Percentiles rank a stretch among this genome's conserved stretches.
These are phyloP conservation scores for Smutsia gigantea DNA, from an alignment of 2,797 vertebrate genomes.

Conservation along the genomic window DNA sequence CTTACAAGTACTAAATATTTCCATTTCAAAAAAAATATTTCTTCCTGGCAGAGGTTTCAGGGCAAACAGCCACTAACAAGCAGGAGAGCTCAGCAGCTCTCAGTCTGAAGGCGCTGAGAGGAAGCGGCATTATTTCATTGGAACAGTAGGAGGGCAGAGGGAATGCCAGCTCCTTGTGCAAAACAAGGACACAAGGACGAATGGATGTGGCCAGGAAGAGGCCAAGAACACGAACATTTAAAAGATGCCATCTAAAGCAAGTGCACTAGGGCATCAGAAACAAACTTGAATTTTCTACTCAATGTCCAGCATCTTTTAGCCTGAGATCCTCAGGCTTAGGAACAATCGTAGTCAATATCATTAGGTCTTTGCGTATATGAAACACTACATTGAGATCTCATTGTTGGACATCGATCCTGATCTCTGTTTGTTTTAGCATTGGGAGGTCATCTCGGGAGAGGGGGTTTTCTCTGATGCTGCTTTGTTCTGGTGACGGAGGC, in stretches of 20 bases:
- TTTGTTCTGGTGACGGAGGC: not conserved
- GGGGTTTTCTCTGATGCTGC: not conserved
- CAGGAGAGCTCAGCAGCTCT: not conserved
- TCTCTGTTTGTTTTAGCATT: not conserved
- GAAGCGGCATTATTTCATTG: not conserved
- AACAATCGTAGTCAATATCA: not conserved
- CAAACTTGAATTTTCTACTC: not conserved
- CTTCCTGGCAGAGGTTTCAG: not conserved
- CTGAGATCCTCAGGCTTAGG: not conserved
- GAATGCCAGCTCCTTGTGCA: not conserved
- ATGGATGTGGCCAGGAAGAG: not conserved
- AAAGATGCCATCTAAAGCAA: not conserved
- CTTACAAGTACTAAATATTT: not conserved
- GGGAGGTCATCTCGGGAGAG: too few species aligned
- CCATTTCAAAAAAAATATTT: not conserved
- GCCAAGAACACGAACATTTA: not conserved
- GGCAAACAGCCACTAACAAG: not conserved
- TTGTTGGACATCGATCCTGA: not conserved
- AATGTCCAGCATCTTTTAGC: not conserved
- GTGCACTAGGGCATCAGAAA: not conserved
- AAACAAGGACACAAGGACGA: not conserved
- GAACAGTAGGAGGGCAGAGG: not conserved
- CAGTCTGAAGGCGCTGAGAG: not conserved
- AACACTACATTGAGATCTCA: not conserved
- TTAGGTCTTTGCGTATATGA: not conserved